Evolutionary conservation across 2,888 invertebrate genomes (phyloP), one percentile per base, ranked within the genome.

Genomic region (Pyrrhosoma nymphula): DNA sequence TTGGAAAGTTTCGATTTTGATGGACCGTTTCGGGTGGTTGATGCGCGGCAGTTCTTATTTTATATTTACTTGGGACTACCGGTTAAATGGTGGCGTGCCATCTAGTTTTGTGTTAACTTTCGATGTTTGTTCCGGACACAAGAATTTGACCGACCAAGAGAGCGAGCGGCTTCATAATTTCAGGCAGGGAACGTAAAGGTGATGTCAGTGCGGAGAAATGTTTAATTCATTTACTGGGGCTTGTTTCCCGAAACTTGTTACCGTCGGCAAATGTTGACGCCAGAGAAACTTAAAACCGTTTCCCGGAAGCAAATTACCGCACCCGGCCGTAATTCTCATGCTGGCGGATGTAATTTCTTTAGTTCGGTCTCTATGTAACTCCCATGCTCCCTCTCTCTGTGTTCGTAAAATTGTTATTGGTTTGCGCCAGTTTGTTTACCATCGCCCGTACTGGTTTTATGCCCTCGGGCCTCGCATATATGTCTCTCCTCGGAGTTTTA

Each of bases 381-480:
- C n/a, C n/a, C 69, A 12, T 69, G n/a, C 69, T n/a, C n/a, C 6
- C 60, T 60, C 47, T 12, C 56, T 56, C 63, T 23, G 12, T 26
- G 82, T 35, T 82, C 82, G 14, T 82, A 82, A 82, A 82, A 82
- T 35, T 69, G 35, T 35, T 82, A 82, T 82, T 82, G 82, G 82
- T 35, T 82, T 18, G 30, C n/a, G 82, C 35, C 35, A 35, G 82
- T 82, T 30, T 82, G 35, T 82, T 82, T 82, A 18, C 82, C 16
- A 35, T 82, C 82, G 14, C 82, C 82, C 82, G 82, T 30, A 82
- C 82, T 12, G 35, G 82, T 82, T 82, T 82, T 82, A 82, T 35
- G 35, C 16, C 35, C 82, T 16, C 14, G 35, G 35, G 18, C 35
- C 35, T 12, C 14, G 82, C 16, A 82, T 82, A 35, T 14, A 35